Percentiles rank a stretch among this genome's conserved stretches.
phyloP scores from a whole-genome alignment of 2,888 invertebrate genomes.

The Smittia aterrima region DNA sequence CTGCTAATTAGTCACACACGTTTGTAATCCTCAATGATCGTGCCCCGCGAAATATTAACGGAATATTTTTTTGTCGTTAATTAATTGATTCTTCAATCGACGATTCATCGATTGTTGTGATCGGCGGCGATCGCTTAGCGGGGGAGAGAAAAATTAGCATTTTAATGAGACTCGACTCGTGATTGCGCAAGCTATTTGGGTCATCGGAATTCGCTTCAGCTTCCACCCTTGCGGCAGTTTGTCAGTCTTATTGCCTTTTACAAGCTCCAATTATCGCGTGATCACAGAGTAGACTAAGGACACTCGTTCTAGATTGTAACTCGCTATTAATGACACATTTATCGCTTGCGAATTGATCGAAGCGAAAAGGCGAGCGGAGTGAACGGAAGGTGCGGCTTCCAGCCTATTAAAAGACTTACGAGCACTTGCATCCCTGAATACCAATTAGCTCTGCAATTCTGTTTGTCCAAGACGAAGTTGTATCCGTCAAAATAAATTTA shows the following conservation, averaged over 20 bases:
- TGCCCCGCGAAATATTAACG: background rate
- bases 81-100: background rate
- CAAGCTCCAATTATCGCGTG: conserved; percentile 3
- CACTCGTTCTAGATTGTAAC: background rate
- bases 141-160: too few relatives aligned
- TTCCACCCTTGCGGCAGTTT: too few relatives aligned
- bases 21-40: background rate
- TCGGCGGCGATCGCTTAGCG: too few relatives aligned
- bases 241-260: background rate
- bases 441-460: background rate
- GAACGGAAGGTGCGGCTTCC: background rate
- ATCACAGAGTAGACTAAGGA: conserved; percentile 5
- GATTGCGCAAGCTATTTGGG: too few relatives aligned
- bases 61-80: background rate
- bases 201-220: too few relatives aligned
- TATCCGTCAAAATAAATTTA: conserved; percentile 23
- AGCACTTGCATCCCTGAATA: background rate
- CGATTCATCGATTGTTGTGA: too few relatives aligned
- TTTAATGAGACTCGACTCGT: too few relatives aligned
- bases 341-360: background rate
- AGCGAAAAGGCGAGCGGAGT: background rate
- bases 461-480: background rate
- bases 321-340: background rate
- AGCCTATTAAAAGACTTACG: background rate
- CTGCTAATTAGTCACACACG: background rate